phyloP scores from a whole-genome alignment of 1,140 invertebrate species.

The Orussus abietinus region DNA sequence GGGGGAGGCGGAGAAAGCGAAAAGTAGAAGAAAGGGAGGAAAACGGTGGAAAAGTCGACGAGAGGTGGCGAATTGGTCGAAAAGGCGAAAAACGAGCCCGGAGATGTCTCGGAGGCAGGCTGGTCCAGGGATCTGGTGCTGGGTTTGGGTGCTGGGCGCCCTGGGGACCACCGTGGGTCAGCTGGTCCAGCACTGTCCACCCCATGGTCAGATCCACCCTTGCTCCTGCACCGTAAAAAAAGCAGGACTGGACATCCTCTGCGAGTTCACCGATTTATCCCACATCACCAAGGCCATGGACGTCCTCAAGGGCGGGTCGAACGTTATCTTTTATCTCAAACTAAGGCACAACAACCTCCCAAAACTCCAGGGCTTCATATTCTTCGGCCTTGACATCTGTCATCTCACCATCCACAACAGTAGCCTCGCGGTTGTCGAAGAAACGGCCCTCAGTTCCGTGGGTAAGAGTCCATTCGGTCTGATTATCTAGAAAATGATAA shows the following conservation, averaged over 20 bases:
- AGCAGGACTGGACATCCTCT: constrained; percentile 79
- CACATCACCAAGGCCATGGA: constrained; percentile 75
- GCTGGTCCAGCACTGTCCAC: constrained; percentile 65
- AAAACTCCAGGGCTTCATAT: constrained; percentile 78
- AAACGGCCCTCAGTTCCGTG: constrained; percentile 77
- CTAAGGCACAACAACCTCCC: constrained; percentile 77
- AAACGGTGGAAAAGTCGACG: constrained; percentile 8
- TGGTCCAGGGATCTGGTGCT: constrained; percentile 14
- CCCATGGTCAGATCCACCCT: constrained; percentile 66
- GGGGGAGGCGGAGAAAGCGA: constrained; percentile 11
- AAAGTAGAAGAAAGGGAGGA: constrained; percentile 6
- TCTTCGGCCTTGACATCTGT: constrained; percentile 80
- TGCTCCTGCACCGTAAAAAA: constrained; percentile 80
- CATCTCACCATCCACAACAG: constrained; percentile 85
- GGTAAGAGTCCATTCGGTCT: constrained; percentile 54
- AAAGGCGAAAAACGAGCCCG: constrained; percentile 15
- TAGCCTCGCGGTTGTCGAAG: constrained; percentile 80
- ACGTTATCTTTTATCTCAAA: constrained; percentile 82
- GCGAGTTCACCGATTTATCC: constrained; percentile 73
- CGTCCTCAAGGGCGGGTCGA: constrained; percentile 66
- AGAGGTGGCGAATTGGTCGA: constrained; percentile 13
- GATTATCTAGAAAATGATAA: too few relatives aligned
- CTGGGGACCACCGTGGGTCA: constrained; percentile 25
- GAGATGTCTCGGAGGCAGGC: constrained; percentile 17
- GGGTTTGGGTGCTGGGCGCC: constrained; percentile 10